A percentile compares a stretch with the other conserved stretches of the same genome.
Evolutionary conservation across 2,797 vertebrate genomes (phyloP).

Genomic region (Spatula clypeata): DNA sequence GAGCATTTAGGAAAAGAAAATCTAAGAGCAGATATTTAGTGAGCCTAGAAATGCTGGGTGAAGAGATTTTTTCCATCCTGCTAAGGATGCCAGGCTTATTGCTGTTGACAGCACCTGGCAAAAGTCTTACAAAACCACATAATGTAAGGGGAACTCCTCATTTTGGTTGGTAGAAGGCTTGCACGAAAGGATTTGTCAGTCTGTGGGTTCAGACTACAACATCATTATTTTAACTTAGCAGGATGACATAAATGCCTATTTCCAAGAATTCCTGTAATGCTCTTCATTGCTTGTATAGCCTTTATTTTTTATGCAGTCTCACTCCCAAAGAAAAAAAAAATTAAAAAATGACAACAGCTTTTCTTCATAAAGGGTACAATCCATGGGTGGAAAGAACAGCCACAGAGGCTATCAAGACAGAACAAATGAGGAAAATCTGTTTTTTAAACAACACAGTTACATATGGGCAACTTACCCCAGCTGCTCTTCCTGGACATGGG

Average conservation of each 20-base stretch:
- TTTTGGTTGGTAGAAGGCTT: background rate
- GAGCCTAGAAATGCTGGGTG: background rate
- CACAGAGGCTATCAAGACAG: background rate
- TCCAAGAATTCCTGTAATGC: background rate
- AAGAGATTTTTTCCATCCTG: background rate
- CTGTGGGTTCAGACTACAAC: background rate
- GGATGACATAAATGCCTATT: background rate
- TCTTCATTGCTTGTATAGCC: background rate
- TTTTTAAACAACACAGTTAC: background rate
- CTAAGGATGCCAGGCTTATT: background rate
- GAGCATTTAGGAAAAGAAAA: slow-evolving; percentile 21
- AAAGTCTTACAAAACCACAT: background rate
- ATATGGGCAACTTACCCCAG: background rate
- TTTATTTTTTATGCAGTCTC: background rate
- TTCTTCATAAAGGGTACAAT: background rate
- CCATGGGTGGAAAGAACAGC: background rate
- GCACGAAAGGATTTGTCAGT: background rate
- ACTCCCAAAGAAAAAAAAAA: background rate
- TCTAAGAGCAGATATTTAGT: background rate
- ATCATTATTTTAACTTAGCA: background rate
- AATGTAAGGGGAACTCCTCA: background rate
- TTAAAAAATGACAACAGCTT: background rate
- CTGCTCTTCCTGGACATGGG: background rate
- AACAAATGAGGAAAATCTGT: fast-evolving
- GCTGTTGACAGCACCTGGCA: slow-evolving; percentile 40